Conservation (phyloP, 2,113 vertebrate species). For the Varanus salvator region DNA sequence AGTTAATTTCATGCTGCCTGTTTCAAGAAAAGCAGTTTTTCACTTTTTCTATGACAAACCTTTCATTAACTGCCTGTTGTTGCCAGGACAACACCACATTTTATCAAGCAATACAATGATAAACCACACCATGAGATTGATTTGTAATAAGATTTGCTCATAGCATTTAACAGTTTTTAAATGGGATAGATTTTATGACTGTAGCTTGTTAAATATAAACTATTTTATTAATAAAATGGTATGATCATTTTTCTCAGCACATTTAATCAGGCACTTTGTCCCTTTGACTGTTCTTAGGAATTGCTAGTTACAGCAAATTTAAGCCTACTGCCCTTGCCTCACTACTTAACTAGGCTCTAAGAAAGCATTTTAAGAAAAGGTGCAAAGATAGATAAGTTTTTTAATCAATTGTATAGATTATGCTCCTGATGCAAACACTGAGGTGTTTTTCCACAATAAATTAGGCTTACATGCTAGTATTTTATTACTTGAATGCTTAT, state of each 20-base stretch:
- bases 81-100: constrained; percentile 24
- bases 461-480: constrained; percentile 33
- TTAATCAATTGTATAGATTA: constrained; percentile 64
- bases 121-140: background rate
- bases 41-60: constrained; percentile 2
- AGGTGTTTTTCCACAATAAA: constrained; percentile 59
- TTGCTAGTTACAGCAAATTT: constrained; percentile 53
- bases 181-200: constrained; percentile 1
- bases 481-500: constrained; percentile 59
- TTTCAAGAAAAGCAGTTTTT: constrained; percentile 16
- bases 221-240: constrained; percentile 6
- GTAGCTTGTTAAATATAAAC: constrained; percentile 31
- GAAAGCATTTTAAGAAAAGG: constrained; percentile 58
- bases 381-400: constrained; percentile 64
- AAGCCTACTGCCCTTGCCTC: constrained; percentile 11
- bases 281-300: constrained; percentile 27
- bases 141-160: constrained; percentile 16
- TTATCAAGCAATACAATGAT: constrained; percentile 15
- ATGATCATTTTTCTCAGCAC: constrained; percentile 34
- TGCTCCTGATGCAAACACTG: constrained; percentile 32
- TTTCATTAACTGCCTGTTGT: constrained; percentile 4
- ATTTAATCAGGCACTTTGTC: constrained; percentile 41
- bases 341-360: constrained; percentile 50
- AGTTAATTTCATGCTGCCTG: background rate
- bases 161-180: background rate